Percentiles rank a stretch among this genome's conserved stretches.
These are phyloP conservation scores for Athene cunicularia DNA, from an alignment of 2,113 vertebrate species.

Conservation along the genomic window DNA sequence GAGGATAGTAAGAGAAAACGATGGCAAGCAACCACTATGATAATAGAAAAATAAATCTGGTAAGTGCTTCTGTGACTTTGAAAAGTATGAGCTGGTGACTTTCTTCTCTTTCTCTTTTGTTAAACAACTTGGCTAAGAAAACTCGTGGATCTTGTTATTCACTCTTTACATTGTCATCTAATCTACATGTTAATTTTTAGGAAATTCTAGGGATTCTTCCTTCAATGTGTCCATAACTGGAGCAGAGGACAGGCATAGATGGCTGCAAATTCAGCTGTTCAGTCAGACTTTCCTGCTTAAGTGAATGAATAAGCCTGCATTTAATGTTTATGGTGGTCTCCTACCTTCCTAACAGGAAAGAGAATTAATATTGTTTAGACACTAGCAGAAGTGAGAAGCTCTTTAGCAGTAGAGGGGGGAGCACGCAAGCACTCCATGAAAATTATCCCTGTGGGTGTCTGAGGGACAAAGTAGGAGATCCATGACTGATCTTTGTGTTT, in stretches of 20 bases:
- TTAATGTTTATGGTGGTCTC: background rate
- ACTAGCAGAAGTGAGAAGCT: background rate
- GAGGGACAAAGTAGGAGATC: background rate
- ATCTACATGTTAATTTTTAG: background rate
- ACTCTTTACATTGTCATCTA: background rate
- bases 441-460: background rate
- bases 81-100: background rate
- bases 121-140: background rate
- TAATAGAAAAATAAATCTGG: background rate
- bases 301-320: background rate
- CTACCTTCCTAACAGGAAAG: background rate
- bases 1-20: background rate
- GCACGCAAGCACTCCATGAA: background rate
- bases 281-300: background rate
- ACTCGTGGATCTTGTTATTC: background rate
- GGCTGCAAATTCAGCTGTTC: background rate
- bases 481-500: background rate
- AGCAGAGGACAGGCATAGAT: background rate
- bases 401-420: background rate
- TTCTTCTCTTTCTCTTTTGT: background rate
- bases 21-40: background rate
- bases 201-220: background rate
- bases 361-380: background rate
- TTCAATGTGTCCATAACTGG: background rate
- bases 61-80: background rate